phyloP scores from a whole-genome alignment of 2,888 invertebrate species.

The Lacanobia wlatinum region DNA sequence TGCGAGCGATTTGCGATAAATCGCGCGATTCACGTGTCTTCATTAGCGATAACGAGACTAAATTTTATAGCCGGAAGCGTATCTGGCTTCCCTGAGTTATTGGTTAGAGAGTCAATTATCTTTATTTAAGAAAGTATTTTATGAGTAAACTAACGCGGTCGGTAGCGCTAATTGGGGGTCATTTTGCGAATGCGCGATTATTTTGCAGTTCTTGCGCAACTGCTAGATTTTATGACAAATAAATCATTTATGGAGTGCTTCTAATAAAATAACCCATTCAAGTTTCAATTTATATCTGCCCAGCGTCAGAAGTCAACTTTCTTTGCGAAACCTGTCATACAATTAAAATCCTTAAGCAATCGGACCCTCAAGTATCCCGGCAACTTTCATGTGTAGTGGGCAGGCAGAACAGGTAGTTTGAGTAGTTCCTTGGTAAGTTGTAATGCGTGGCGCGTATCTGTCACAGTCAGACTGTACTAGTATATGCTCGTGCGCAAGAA shows the following conservation, averaged over 20 bases:
- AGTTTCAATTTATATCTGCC: not conserved
- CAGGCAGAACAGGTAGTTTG: conserved; percentile 34
- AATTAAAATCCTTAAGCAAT: conserved; percentile 35
- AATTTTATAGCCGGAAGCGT: conserved; percentile 59
- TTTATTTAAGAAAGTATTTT: conserved; percentile 52
- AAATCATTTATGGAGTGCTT: not conserved
- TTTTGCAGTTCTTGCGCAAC: conserved; percentile 22
- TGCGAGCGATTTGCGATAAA: conserved; percentile 64
- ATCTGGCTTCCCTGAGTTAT: conserved; percentile 51
- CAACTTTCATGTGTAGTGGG: conserved; percentile 46
- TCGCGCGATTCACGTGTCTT: conserved; percentile 63
- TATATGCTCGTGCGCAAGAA: conserved; percentile 67
- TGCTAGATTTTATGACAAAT: conserved; percentile 7
- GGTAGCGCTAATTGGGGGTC: conserved; percentile 41
- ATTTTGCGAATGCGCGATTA: conserved; percentile 9
- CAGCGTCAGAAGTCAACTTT: conserved; percentile 34
- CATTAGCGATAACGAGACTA: conserved; percentile 66
- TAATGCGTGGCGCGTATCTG: conserved; percentile 37
- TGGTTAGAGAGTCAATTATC: conserved; percentile 51
- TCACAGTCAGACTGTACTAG: conserved; percentile 35
- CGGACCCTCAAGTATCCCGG: conserved; percentile 25
- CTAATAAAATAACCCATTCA: conserved; percentile 3
- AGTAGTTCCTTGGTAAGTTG: conserved; percentile 40
- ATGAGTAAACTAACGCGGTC: conserved; percentile 14
- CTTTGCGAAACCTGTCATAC: conserved; percentile 30